These are phyloP conservation scores for Alviniconcha marisindica DNA, from an alignment of 1,140 invertebrate genomes.

Conservation along the genomic window DNA sequence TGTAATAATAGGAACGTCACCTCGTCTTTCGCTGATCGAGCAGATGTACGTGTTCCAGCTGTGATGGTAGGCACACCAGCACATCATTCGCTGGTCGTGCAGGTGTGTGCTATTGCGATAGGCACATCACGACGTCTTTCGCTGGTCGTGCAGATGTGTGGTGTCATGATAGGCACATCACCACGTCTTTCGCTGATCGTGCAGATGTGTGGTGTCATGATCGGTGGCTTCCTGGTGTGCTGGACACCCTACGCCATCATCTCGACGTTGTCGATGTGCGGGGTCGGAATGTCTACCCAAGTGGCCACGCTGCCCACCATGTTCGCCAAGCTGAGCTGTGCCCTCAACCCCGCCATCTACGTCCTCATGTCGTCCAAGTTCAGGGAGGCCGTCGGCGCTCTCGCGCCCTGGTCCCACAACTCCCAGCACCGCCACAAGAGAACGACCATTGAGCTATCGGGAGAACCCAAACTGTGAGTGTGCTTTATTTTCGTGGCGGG, in stretches of 20 bases:
- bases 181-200: neutral
- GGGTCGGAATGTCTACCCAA: neutral
- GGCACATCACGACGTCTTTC: no score
- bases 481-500: no score
- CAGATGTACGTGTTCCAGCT: no score
- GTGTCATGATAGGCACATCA: no score
- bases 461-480: conserved; percentile 6
- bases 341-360: conserved; percentile 45
- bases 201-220: conserved; percentile 43
- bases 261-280: neutral
- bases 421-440: neutral
- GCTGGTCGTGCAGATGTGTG: no score
- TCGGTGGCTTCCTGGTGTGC: conserved; percentile 18
- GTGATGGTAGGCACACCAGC: no score
- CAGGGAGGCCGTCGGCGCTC: neutral
- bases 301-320: conserved; percentile 40
- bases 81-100: no score
- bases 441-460: conserved; percentile 11
- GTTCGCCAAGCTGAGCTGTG: conserved; percentile 42
- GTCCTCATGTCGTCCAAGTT: conserved; percentile 35
- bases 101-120: no score
- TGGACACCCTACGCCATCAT: conserved; percentile 43
- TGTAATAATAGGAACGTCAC: no score
- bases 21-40: no score
- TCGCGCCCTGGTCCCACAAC: neutral